phyloP scores from a whole-genome alignment of 2,797 vertebrate species.

The Typhlichthys eigenmanni region DNA sequence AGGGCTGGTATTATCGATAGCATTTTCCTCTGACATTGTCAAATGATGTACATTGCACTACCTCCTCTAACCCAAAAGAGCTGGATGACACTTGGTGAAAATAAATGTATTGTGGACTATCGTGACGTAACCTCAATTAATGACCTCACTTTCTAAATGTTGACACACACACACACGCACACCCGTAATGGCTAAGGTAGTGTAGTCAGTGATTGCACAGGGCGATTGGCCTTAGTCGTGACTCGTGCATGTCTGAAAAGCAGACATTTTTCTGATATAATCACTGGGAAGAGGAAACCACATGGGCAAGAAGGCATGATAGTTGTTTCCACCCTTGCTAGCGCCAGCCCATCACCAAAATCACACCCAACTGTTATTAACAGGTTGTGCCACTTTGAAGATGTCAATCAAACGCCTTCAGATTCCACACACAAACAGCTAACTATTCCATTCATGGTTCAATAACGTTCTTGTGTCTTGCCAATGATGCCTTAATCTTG shows the following conservation, averaged over 20 bases:
- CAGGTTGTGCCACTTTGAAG: conserved; percentile 58
- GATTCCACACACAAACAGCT: conserved; percentile 18
- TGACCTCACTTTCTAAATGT: too few species aligned
- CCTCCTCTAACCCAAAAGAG: too few species aligned
- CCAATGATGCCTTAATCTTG: too few species aligned
- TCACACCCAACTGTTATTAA: conserved; percentile 30
- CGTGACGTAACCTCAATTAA: too few species aligned
- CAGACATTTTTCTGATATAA: conserved; percentile 32
- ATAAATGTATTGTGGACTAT: too few species aligned
- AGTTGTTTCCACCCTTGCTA: conserved; percentile 18
- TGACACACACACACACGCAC: too few species aligned
- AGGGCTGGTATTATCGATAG: too few species aligned
- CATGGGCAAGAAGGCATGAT: conserved; percentile 17
- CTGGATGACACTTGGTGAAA: too few species aligned
- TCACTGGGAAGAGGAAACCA: conserved; percentile 48
- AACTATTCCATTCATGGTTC: background rate
- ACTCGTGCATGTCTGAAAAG: conserved; percentile 25
- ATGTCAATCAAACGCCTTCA: conserved; percentile 25
- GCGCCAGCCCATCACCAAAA: conserved; percentile 18
- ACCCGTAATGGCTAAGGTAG: conserved; percentile 10
- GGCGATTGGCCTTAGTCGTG: conserved; percentile 4
- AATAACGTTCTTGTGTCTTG: background rate
- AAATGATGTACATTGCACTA: too few species aligned
- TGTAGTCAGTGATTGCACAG: conserved; percentile 1
- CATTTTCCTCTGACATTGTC: too few species aligned